Base-by-base conservation (phyloP, 2,888 invertebrate species). In the Drosophila sordidapex region DNA sequence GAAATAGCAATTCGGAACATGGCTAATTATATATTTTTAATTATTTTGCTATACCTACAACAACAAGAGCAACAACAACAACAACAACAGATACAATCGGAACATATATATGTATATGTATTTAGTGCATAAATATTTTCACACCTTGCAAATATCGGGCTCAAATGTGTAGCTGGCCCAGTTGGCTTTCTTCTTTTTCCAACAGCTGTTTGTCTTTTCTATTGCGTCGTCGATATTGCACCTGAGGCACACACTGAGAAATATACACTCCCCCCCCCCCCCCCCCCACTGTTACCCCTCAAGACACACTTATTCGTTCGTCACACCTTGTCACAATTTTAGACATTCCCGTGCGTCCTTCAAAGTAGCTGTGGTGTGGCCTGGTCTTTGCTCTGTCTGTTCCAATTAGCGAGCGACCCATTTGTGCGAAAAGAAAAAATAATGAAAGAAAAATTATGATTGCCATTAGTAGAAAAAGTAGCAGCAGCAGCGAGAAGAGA, bases 321-420 rank as follows among this genome's bases (percentile, higher is more conserved):
- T 85, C 80, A 73, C 82, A 86, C 76, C 76, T 76, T 80, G 87
- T 76, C 83, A 74, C 66, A 76, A 43, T 68, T 85, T 83, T 52
- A 79, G 72, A 67, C 33, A 53, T 11, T 69, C 68, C 66, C 64
- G 60, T 66, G 60, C 70, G 82, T 82, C 82, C 82, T 86, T 82
- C 83, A 86, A 82, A 82, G 82, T 82, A 82, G 86, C 72, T 85
- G 66, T 51, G 58, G 11, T 71, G 58, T 38, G 48, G 71, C 35
- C 49, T 33, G 31, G 46, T 46, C 46, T 46, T 46, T 46, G 49
- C 54, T 62, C 70, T 58, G 85, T 90, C 85, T 80, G 89, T 74
- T 90, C 90, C 88, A 88, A 85, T 85, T 89, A 87, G 79, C 70
- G 18, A 54, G 29, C 70, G 85, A 74, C 90, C 85, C 74, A 80